Evolutionary conservation across 2,888 invertebrate species (phyloP), one percentile per base, ranked within the genome.

Genomic region (Drosophila paranaensis): DNA sequence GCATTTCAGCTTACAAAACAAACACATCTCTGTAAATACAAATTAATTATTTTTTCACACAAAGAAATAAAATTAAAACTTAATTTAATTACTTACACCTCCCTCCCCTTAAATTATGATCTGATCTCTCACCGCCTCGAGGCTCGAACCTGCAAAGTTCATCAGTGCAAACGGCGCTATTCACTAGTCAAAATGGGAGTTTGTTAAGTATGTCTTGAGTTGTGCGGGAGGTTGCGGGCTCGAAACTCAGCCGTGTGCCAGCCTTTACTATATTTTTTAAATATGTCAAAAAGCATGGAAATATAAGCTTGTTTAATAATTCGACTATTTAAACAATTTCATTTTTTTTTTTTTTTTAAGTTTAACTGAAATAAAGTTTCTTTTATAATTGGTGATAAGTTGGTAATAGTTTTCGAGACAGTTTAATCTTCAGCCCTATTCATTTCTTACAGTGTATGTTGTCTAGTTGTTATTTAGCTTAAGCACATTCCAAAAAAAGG

Each of bases 401-500:
- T 30, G 4, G 3, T n/a, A 5, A 6, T 8, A 45, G 25, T 25
- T 45, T 13, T 13, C 3, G 6, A 1, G 0, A 13, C 6, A 25
- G 9, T 25, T 37, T 11, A 13, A 50, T 1, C 8, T 8, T 39
- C 0, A 27, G 11, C 1, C 3, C 6, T 20, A 6, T 5, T 14
- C 20, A 3, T 8, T 46, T 58, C 8, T 58, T 46, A 62, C 70
- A 58, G 63, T 63, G 58, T 74, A 77, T 67, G 75, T 79, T 64
- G 71, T 75, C 84, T 86, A 81, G 75, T 82, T 87, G 87, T 30
- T 66, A 65, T 65, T 65, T 25, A 14, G 37, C 65, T 84, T 80
- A 71, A 71, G 87, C 81, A 77, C 84, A 84, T 83, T 87, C 79
- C 16, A 84, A 86, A 86, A 86, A 90, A 90, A 81, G 88, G 85